Base-by-base conservation (phyloP, 2,113 vertebrate genomes). In the Crotalus tigris region DNA sequence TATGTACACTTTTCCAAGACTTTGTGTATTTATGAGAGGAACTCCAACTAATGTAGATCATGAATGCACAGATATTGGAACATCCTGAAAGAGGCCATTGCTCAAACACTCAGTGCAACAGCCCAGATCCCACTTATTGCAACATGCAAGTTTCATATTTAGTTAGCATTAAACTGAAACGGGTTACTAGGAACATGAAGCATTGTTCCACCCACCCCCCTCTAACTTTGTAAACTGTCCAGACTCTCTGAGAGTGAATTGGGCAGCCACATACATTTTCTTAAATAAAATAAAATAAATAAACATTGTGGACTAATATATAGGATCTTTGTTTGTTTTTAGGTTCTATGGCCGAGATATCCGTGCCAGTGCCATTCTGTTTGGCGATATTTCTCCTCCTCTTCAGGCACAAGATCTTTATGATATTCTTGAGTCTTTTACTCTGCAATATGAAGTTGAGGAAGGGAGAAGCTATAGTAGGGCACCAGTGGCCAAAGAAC, bases 321-420 rank as follows among this genome's bases (percentile, higher is more conserved):
- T 55, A 55, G 29, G 15, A 92, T 44, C 9, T 93, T 81, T 44
- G 33, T 21, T 81, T 91, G 81, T 9, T 87, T 26, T 87, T 95
- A 99, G 99, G 93, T 99, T 99, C 97, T 99, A 99, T 92, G 97
- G 97, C 24, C 98, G 97, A 58, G 99, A 99, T 5, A 98, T 99
- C 93, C 98, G 99, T 1, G 99, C 99, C 0, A 99, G 98, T 29
- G 97, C 98, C 90, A 99, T 99, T 94, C 97, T 99, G 90, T 98
- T 98, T 92, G 99, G 99, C 23, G 98, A 99, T 0, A 97, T 98
- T 33, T 98, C 98, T 2, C 98, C 97, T 3, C 98, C 99, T 0
- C 29, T 97, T 0, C 98, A 98, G 55, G 98, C 98, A 9, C 93
- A 97, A 49, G 98, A 98, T 58, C 99, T 99, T 9, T 99, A 99